Base-by-base conservation (phyloP, 2,113 vertebrate species). In the Muntiacus muntjak region DNA sequence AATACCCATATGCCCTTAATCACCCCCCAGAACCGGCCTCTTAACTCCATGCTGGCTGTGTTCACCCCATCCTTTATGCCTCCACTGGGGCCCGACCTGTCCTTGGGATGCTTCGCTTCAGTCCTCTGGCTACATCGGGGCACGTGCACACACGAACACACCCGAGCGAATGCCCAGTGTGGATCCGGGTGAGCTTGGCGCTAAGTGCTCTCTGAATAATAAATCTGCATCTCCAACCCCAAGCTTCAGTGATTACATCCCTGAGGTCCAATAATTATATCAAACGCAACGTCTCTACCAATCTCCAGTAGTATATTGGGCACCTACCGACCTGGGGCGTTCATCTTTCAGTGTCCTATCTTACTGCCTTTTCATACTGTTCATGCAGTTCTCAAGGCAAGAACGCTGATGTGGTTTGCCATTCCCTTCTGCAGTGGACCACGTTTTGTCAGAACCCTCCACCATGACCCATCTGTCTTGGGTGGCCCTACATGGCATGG, bases 121-220 rank as follows among this genome's bases (percentile, higher is more conserved):
- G 79, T 25, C n/a, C 50, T 43, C 6, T 10, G 9, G 84, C 83
- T 78, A 36, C 25, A 5, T 19, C 13, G 1, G 54, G 28, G 90
- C n/a, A 33, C 7, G 13, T 11, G 25, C 33, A 15, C 36, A 9
- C 23, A 0, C 0, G 28, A 40, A 33, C 30, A 25, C 87, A 67
- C 19, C 26, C 5, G 1, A 26, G 54, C 45, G n/a, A 6, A 52
- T 4, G 30, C 47, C 15, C 0, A 0, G 1, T 1, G 47, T 3
- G 30, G 36, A 43, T 19, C 47, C 74, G 30, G 43, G n/a, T 0
- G 12, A 58, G 45, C 33, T 2, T 1, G 17, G n/a, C 50, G 62
- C 76, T 17, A 9, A 19, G 16, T 1, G 45, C 84, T 62, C 55
- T 67, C 57, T 6, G 0, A 45, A 50, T 7, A 15, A 26, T 5